These are phyloP conservation scores for Platerodrilus igneus DNA, from an alignment of 2,888 invertebrate species.

Conservation along the genomic window DNA sequence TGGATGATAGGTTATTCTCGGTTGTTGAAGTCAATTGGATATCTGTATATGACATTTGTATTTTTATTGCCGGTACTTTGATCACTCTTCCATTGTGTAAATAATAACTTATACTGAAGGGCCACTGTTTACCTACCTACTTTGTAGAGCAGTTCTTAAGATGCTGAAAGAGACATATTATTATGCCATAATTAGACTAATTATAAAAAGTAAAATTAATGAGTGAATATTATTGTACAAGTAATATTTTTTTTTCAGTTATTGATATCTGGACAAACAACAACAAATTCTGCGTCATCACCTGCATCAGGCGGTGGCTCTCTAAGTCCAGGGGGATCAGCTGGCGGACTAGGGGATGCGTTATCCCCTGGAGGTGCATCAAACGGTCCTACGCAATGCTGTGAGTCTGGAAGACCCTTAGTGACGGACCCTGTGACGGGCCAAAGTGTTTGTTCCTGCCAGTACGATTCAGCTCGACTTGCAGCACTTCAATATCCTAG, in stretches of 20 bases:
- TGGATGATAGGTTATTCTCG: conserved; percentile 10
- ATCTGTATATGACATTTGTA: conserved; percentile 21
- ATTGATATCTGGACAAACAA: conserved; percentile 71
- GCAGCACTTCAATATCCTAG: conserved; percentile 80
- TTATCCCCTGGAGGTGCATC: conserved; percentile 54
- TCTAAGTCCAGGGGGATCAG: conserved; percentile 63
- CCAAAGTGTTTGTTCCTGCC: conserved; percentile 90
- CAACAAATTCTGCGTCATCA: conserved; percentile 71
- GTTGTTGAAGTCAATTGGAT: conserved; percentile 19
- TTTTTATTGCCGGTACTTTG: conserved; percentile 21
- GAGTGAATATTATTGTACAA: no score
- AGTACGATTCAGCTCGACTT: conserved; percentile 84
- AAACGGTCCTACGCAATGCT: conserved; percentile 57
- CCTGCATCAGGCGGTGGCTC: conserved; percentile 74
- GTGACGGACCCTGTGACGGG: conserved; percentile 91
- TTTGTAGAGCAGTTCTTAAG: no score
- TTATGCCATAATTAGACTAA: conserved; percentile 2
- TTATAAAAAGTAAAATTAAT: conserved; percentile 1
- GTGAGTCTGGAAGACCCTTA: conserved; percentile 87
- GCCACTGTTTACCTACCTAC: conserved; percentile 3
- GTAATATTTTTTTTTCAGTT: conserved; percentile 54
- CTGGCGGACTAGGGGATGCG: conserved; percentile 45
- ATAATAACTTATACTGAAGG: conserved; percentile 6
- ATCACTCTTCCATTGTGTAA: conserved; percentile 6
- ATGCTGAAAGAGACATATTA: conserved; percentile 5